These are phyloP conservation scores for Sarcophaga peregrina DNA, from an alignment of 1,140 invertebrate genomes.

Conservation along the genomic window DNA sequence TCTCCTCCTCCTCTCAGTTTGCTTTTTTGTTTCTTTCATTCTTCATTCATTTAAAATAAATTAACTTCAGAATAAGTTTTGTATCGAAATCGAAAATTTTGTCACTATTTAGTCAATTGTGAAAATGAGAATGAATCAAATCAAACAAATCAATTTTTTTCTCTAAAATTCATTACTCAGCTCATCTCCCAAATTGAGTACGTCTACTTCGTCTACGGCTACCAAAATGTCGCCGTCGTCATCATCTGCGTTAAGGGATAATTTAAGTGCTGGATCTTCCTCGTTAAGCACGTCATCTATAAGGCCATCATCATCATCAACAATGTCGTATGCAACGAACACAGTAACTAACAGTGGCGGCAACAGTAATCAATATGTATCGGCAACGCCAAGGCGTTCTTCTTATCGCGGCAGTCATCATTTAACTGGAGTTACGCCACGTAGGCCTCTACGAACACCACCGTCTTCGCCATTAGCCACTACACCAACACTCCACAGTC, in stretches of 20 bases:
- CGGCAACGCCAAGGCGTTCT: conserved; percentile 51
- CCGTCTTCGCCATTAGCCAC: conserved; percentile 63
- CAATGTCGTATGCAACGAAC: conserved; percentile 40
- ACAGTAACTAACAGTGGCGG: conserved; percentile 46
- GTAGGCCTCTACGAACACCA: conserved; percentile 61
- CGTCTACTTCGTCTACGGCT: conserved; percentile 5
- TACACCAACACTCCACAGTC: conserved; percentile 52
- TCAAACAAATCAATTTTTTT: conserved; percentile 30
- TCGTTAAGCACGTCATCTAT: not conserved
- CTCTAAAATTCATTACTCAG: conserved; percentile 38
- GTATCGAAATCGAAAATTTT: not conserved
- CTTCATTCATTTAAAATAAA: too few relatives aligned
- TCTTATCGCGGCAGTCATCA: conserved; percentile 50
- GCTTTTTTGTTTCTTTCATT: too few relatives aligned
- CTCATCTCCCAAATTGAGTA: conserved; percentile 12
- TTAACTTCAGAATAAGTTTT: too few relatives aligned
- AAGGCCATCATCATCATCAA: conserved; percentile 14
- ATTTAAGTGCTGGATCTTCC: not conserved
- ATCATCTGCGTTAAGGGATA: not conserved
- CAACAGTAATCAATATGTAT: conserved; percentile 53
- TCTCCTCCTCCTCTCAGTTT: too few relatives aligned
- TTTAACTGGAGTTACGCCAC: conserved; percentile 50
- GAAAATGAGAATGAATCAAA: conserved; percentile 29
- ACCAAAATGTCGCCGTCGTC: conserved; percentile 25
- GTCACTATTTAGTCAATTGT: not conserved